Conservation (phyloP, 2,888 invertebrate genomes). For the Onchidella celtica region DNA sequence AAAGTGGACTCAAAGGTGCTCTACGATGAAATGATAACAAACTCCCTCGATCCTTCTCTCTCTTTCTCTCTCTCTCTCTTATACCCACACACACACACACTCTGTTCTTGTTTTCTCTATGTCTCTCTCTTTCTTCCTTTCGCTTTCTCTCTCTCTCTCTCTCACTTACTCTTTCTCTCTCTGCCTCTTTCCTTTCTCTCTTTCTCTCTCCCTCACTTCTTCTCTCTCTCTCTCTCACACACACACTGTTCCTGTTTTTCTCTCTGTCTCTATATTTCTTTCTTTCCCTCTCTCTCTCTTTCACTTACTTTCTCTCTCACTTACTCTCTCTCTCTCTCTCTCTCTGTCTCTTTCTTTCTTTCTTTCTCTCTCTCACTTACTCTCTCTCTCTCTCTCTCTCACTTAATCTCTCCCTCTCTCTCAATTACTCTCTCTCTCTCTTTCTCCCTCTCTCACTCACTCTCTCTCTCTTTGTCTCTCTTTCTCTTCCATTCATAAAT, state of each 20-base stretch:
- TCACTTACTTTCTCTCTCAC: too few species aligned
- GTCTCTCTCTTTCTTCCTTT: neutral
- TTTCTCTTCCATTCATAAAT: too few species aligned
- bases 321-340: conserved; percentile 29
- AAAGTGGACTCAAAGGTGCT: too few species aligned
- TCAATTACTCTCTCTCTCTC: too few species aligned
- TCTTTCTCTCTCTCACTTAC: too few species aligned
- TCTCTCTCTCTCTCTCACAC: neutral
- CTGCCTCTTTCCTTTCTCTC: neutral
- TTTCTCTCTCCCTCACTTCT: neutral
- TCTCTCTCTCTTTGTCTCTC: too few species aligned
- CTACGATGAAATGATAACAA: too few species aligned
- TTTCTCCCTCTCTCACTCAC: too few species aligned
- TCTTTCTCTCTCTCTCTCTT: neutral
- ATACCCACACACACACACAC: too few species aligned
- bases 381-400: too few species aligned
- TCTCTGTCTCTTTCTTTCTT: neutral
- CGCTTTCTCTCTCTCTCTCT: neutral
- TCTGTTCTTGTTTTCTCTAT: neutral
- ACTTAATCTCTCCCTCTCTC: too few species aligned
- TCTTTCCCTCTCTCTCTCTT: neutral
- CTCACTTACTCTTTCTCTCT: neutral
- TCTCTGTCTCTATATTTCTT: neutral
- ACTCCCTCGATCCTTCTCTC: neutral
- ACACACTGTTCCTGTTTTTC: neutral